Evolutionary conservation across 2,113 vertebrate species (phyloP).

Genomic region (Chelonoidis abingdonii): DNA sequence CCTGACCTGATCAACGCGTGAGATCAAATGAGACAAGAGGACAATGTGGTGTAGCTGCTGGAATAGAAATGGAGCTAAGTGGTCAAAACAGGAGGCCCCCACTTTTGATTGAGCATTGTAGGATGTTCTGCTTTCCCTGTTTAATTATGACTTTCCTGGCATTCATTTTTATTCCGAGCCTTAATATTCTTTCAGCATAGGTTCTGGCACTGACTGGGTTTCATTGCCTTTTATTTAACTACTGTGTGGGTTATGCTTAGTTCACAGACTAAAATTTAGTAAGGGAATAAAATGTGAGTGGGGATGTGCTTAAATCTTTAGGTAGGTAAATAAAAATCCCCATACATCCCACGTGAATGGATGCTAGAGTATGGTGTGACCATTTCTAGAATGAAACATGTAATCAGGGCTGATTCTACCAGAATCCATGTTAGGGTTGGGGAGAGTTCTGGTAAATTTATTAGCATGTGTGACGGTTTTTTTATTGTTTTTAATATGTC

Average conservation of each 20-base stretch:
- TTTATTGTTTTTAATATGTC: no score
- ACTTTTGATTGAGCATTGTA: not conserved
- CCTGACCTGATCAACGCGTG: not conserved
- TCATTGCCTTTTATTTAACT: not conserved
- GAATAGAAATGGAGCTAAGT: rapidly evolving
- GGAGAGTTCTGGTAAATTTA: no score
- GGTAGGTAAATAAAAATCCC: not conserved
- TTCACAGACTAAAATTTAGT: not conserved
- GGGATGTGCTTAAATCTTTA: not conserved
- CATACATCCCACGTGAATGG: rapidly evolving
- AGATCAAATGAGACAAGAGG: not conserved
- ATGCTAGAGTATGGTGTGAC: not conserved
- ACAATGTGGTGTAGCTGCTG: not conserved
- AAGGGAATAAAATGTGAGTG: not conserved
- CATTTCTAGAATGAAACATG: not conserved
- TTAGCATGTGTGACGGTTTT: no score
- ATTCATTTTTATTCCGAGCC: not conserved
- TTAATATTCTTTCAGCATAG: not conserved
- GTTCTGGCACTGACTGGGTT: not conserved
- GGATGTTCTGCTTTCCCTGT: not conserved
- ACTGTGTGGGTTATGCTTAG: not conserved
- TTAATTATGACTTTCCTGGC: not conserved
- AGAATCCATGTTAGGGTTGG: no score
- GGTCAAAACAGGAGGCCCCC: no score
- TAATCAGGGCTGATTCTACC: not conserved